These are phyloP conservation scores for Melanchra persicariae DNA, from an alignment of 2,888 invertebrate species.

Conservation along the genomic window DNA sequence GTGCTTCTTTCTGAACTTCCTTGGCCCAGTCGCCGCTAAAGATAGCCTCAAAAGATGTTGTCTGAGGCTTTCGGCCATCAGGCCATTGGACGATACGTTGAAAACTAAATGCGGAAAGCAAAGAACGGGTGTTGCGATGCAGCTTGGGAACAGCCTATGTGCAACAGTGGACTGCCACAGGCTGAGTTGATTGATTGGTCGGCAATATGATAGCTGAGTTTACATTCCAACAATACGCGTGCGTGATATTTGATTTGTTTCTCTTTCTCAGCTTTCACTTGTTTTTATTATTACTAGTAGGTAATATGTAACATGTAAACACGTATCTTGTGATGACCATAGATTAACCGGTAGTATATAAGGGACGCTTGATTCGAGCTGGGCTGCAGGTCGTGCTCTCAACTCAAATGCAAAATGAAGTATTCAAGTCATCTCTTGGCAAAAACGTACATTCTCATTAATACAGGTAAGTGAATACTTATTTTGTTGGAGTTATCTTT, in stretches of 20 bases:
- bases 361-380: background rate
- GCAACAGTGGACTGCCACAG: background rate
- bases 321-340: conserved; percentile 11
- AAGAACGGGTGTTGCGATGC: background rate
- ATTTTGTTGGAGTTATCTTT: background rate
- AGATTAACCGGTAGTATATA: conserved; percentile 37
- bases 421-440: conserved; percentile 25
- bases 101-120: background rate
- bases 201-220: conserved; percentile 11
- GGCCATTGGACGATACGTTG: too few relatives aligned
- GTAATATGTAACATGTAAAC: conserved; percentile 26
- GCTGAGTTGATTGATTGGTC: background rate
- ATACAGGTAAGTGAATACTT: conserved; percentile 26
- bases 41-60: background rate
- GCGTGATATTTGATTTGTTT: conserved; percentile 16
- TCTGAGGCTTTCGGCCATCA: background rate
- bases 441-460: conserved; percentile 26
- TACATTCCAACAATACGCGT: conserved; percentile 1
- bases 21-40: background rate
- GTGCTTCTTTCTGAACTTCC: background rate
- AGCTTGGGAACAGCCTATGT: background rate
- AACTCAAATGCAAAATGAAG: conserved; percentile 26
- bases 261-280: conserved; percentile 8
- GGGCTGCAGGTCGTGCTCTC: background rate
- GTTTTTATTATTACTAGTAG: conserved; percentile 28